Evolutionary conservation across 2,113 vertebrate species (phyloP).

Genomic region (Nannospalax galili): DNA sequence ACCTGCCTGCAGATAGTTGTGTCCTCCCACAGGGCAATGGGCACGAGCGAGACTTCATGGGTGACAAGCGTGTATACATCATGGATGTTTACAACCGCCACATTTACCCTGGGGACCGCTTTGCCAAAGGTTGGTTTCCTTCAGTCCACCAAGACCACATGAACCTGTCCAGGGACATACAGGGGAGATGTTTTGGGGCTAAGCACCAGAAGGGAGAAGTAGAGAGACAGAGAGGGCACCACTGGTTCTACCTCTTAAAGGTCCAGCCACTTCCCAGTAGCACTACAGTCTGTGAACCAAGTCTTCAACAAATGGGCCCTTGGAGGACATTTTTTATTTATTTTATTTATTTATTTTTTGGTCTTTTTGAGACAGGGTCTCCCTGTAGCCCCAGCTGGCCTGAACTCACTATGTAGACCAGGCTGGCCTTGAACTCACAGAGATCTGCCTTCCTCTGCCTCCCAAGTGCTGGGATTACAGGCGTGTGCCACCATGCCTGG

Average conservation of each 20-base stretch:
- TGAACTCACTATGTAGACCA: too few relatives aligned
- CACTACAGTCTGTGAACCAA: not conserved
- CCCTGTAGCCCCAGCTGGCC: too few relatives aligned
- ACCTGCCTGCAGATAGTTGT: not conserved
- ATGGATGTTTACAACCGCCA: slow-evolving; percentile 97
- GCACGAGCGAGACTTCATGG: slow-evolving; percentile 96
- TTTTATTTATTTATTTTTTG: too few relatives aligned
- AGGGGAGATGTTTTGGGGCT: too few relatives aligned
- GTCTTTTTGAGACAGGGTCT: too few relatives aligned
- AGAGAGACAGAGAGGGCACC: not conserved
- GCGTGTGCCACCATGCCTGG: too few relatives aligned
- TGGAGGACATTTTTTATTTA: not conserved
- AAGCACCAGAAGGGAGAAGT: not conserved
- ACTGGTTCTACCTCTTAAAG: not conserved
- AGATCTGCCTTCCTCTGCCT: too few relatives aligned
- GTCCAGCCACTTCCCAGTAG: not conserved
- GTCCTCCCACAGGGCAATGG: slow-evolving; percentile 92
- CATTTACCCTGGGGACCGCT: slow-evolving; percentile 94
- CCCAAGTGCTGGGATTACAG: too few relatives aligned
- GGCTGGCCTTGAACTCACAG: too few relatives aligned
- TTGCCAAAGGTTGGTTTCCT: slow-evolving; percentile 94
- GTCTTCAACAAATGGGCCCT: not conserved
- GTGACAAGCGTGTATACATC: slow-evolving; percentile 94
- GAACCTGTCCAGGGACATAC: not conserved
- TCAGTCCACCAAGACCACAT: not conserved